These are phyloP conservation scores for Xanthorhoe designata DNA, from an alignment of 2,888 invertebrate species.

Conservation along the genomic window DNA sequence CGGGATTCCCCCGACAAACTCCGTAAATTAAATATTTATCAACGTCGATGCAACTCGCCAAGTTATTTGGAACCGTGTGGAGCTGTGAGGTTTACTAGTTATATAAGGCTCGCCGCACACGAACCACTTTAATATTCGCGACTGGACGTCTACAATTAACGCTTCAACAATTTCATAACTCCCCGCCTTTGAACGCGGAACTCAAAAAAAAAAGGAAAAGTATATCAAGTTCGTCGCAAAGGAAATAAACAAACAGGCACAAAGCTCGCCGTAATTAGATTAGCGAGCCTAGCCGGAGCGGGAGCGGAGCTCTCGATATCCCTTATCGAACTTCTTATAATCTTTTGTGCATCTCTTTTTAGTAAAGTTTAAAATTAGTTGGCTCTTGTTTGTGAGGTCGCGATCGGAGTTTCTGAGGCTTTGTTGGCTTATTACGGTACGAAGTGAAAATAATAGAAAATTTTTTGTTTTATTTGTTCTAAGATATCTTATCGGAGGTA, in stretches of 20 bases:
- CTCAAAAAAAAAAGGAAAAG: conserved; percentile 67
- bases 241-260: conserved; percentile 67
- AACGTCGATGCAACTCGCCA: conserved; percentile 42
- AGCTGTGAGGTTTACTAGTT: conserved; percentile 73
- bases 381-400: conserved; percentile 30
- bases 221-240: conserved; percentile 67
- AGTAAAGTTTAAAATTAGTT: conserved; percentile 35
- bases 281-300: conserved; percentile 52
- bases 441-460: not conserved
- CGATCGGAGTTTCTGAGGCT: conserved; percentile 11
- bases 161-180: conserved; percentile 84
- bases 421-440: conserved; percentile 4
- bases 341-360: conserved; percentile 55
- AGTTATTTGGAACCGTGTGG: conserved; percentile 24
- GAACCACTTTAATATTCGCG: conserved; percentile 81
- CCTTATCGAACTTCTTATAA: conserved; percentile 61
- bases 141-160: conserved; percentile 83
- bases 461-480: not conserved
- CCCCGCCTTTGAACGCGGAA: conserved; percentile 79
- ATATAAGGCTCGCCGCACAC: conserved; percentile 65
- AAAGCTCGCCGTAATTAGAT: conserved; percentile 72
- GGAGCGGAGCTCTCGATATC: conserved; percentile 53
- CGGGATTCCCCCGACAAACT: conserved; percentile 47
- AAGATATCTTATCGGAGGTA: no score
- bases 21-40: conserved; percentile 69